phyloP scores from a whole-genome alignment of 2,113 vertebrate genomes.

The Thunnus thynnus region DNA sequence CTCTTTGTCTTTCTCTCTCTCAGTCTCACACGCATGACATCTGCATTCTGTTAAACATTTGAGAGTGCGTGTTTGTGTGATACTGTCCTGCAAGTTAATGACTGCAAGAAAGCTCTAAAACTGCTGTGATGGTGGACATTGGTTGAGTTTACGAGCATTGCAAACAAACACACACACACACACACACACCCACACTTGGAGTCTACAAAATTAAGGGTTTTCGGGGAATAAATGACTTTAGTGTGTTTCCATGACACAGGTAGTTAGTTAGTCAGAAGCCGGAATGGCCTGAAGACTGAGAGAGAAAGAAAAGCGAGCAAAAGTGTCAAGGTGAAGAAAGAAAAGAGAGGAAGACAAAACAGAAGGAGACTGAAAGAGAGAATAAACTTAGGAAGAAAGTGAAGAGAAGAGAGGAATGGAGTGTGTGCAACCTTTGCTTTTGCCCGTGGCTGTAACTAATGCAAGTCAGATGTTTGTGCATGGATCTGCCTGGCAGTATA shows the following conservation, averaged over 20 bases:
- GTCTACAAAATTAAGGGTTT: constrained; percentile 53
- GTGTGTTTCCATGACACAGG: constrained; percentile 61
- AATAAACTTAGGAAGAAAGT: neutral
- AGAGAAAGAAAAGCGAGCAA: neutral
- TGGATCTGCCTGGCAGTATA: neutral
- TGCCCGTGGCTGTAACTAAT: constrained; percentile 56
- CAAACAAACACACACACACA: neutral
- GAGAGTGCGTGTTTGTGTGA: neutral
- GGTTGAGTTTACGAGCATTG: constrained; percentile 6
- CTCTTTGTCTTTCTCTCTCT: neutral
- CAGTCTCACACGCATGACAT: neutral
- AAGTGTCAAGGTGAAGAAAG: neutral
- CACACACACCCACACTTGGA: neutral
- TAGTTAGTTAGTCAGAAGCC: constrained; percentile 54
- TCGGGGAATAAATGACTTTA: constrained; percentile 42
- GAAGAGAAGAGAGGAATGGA: neutral
- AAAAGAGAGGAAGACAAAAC: neutral
- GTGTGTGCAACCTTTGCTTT: neutral
- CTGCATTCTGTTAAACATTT: constrained; percentile 20
- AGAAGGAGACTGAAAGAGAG: neutral
- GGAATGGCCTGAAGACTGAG: constrained; percentile 46
- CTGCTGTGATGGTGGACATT: neutral
- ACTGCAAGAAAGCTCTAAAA: constrained; percentile 3
- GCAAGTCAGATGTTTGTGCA: constrained; percentile 59
- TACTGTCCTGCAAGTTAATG: neutral